Evolutionary conservation across 2,113 vertebrate species (phyloP).

Genomic region (Rhinogobius similis): DNA sequence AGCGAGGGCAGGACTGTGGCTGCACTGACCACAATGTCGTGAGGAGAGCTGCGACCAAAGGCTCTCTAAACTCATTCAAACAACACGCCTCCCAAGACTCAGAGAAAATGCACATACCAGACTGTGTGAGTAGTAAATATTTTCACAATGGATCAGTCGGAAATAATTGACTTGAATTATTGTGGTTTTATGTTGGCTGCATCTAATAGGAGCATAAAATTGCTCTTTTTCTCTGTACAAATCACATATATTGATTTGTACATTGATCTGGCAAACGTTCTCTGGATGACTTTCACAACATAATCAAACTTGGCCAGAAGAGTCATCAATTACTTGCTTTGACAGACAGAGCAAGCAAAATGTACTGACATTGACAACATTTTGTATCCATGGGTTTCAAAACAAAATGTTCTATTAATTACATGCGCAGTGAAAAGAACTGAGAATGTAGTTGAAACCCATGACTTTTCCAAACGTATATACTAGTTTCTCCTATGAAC

Average conservation of each 20-base stretch:
- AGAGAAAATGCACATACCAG: conserved; percentile 5
- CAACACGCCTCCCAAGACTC: neutral
- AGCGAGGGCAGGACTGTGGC: conserved; percentile 40
- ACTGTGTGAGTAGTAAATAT: conserved; percentile 1
- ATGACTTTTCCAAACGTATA: neutral
- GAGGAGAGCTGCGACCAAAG: conserved; percentile 29
- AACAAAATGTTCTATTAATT: neutral
- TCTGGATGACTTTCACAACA: neutral
- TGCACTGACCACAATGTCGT: conserved; percentile 54
- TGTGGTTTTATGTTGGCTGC: neutral
- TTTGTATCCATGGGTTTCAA: neutral
- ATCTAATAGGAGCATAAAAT: neutral
- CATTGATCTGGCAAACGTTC: neutral
- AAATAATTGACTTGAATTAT: conserved; percentile 7
- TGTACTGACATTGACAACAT: too few relatives aligned
- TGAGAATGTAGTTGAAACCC: neutral
- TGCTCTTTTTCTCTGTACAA: neutral
- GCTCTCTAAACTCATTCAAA: neutral
- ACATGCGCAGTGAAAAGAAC: neutral
- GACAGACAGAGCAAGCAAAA: too few relatives aligned
- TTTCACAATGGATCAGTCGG: neutral
- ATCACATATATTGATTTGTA: neutral
- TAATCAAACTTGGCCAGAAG: neutral
- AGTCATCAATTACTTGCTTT: neutral
- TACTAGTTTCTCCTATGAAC: too few relatives aligned